Conservation (phyloP, 2,113 vertebrate species). For the Colossoma macropomum region DNA sequence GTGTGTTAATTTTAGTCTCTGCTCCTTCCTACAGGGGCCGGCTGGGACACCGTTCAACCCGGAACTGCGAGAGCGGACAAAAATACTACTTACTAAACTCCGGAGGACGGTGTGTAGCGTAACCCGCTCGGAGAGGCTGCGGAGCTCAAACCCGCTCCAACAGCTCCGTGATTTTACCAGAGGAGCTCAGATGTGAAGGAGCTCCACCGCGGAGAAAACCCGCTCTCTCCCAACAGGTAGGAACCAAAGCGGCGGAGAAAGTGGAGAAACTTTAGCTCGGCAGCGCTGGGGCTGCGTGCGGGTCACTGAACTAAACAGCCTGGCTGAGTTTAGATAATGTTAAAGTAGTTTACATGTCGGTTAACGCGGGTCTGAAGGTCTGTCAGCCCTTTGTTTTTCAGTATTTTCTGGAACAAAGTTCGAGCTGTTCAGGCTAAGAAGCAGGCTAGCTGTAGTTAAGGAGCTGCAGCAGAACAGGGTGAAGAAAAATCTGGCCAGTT, state of each 20-base stretch:
- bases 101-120: slow-evolving; percentile 12
- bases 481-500: no score
- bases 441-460: no score
- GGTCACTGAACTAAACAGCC: not conserved
- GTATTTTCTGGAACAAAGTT: no score
- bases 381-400: no score
- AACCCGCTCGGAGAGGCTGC: slow-evolving; percentile 1
- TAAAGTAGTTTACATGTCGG: no score
- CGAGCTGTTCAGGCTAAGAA: no score
- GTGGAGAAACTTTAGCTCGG: not conserved
- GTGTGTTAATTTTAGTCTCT: slow-evolving; percentile 1
- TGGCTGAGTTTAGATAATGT: no score
- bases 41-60: slow-evolving; percentile 70
- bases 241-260: slow-evolving; percentile 39
- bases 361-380: no score
- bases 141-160: not conserved
- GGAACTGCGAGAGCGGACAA: slow-evolving; percentile 70
- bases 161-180: not conserved
- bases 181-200: not conserved
- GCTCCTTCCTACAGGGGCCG: slow-evolving; percentile 67
- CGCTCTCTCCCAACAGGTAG: slow-evolving; percentile 72
- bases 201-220: slow-evolving; percentile 16
- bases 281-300: not conserved
- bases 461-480: no score
- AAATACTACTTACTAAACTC: slow-evolving; percentile 50